Evolutionary conservation across 1,140 invertebrate species (phyloP).

Genomic region (Diabrotica undecimpunctata): DNA sequence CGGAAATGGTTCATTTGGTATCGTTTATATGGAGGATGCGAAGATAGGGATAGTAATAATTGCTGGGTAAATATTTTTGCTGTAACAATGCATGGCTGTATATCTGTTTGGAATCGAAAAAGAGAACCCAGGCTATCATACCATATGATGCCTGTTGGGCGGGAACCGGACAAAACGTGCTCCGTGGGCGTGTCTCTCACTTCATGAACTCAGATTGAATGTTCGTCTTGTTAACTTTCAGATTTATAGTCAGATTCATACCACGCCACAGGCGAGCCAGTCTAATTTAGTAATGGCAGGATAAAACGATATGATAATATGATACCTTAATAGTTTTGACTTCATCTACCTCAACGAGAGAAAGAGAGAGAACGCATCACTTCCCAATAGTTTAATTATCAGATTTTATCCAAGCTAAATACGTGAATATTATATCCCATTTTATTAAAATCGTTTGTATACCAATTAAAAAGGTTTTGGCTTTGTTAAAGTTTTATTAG

Average conservation of each 20-base stretch:
- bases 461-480: too few relatives aligned
- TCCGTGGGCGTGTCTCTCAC: slow-evolving; percentile 39
- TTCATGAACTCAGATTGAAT: slow-evolving; percentile 39
- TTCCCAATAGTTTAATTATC: too few relatives aligned
- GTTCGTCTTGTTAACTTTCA: slow-evolving; percentile 46
- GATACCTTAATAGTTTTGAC: slow-evolving; percentile 2
- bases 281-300: slow-evolving; percentile 27
- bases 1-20: slow-evolving; percentile 18
- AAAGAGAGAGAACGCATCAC: too few relatives aligned
- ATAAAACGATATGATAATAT: background rate
- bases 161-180: slow-evolving; percentile 35
- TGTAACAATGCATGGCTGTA: slow-evolving; percentile 31
- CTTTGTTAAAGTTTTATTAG: too few relatives aligned
- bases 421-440: too few relatives aligned
- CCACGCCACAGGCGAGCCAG: slow-evolving; percentile 21
- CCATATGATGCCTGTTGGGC: slow-evolving; percentile 39
- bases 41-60: slow-evolving; percentile 35
- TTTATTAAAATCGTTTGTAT: too few relatives aligned
- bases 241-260: slow-evolving; percentile 40
- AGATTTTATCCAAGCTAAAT: too few relatives aligned
- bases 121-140: slow-evolving; percentile 31
- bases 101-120: slow-evolving; percentile 21
- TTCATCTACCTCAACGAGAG: background rate
- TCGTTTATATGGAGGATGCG: slow-evolving; percentile 24
- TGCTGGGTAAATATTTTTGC: slow-evolving; percentile 44